Conservation (phyloP, 2,888 invertebrate genomes). For the Platycheirus albimanus region DNA sequence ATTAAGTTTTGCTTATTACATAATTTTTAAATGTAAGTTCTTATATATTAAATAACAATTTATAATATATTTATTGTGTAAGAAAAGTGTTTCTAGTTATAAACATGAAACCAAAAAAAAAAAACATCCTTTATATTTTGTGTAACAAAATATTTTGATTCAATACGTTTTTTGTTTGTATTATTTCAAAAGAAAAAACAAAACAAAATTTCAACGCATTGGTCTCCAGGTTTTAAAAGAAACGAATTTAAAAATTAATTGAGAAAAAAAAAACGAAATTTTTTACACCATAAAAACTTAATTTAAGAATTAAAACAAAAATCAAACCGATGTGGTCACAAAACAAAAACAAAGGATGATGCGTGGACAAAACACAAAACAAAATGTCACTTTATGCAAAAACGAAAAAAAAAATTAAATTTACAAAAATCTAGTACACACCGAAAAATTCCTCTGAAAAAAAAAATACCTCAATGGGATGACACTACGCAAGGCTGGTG, state of each 20-base stretch:
- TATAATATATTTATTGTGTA: constrained; percentile 1
- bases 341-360: constrained; percentile 70
- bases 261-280: constrained; percentile 55
- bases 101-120: constrained; percentile 55
- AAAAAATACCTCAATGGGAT: constrained; percentile 71
- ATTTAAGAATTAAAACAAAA: constrained; percentile 50
- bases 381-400: constrained; percentile 47
- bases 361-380: constrained; percentile 63
- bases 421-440: constrained; percentile 44
- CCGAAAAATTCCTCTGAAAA: constrained; percentile 51
- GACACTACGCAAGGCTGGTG: constrained; percentile 79
- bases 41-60: constrained; percentile 24
- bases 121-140: constrained; percentile 61
- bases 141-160: constrained; percentile 41
- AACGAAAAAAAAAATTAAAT: constrained; percentile 17
- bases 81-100: constrained; percentile 16
- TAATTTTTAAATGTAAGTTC: constrained; percentile 53
- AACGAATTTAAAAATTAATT: constrained; percentile 79
- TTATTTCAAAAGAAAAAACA: too few relatives aligned
- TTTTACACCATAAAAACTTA: constrained; percentile 44
- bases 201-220: constrained; percentile 69
- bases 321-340: constrained; percentile 73
- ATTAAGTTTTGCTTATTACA: constrained; percentile 35
- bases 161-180: constrained; percentile 20
- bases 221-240: constrained; percentile 81